Evolutionary conservation across 2,888 invertebrate species (phyloP).

Genomic region (Acanthosepion pharaonis): DNA sequence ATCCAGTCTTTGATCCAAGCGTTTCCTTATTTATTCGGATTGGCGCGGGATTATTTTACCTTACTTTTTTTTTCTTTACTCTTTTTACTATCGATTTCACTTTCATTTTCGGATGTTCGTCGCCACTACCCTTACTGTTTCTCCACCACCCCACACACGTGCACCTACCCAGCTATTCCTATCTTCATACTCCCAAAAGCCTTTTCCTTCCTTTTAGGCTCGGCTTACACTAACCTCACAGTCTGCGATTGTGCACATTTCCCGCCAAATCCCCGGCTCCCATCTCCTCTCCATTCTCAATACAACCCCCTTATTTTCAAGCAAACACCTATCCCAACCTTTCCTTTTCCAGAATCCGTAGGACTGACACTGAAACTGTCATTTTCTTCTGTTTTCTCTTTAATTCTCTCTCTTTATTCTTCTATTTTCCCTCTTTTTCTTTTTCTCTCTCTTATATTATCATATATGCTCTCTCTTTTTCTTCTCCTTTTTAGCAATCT

Average conservation of each 20-base stretch:
- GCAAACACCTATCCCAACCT: not conserved
- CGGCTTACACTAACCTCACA: conserved; percentile 23
- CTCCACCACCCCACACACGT: not conserved
- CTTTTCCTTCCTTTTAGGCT: conserved; percentile 25
- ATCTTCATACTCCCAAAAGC: conserved; percentile 8
- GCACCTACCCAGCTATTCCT: conserved; percentile 33
- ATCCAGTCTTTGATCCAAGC: not conserved
- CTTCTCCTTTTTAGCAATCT: not conserved
- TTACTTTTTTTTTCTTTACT: not conserved
- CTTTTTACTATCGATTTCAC: conserved; percentile 33
- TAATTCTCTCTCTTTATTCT: not conserved
- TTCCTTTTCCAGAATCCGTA: not conserved
- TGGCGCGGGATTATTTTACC: conserved; percentile 33
- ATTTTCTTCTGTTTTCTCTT: not conserved
- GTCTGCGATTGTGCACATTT: not conserved
- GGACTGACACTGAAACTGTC: not conserved
- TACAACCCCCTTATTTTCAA: not conserved
- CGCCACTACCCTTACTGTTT: not conserved
- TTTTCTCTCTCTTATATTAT: not conserved
- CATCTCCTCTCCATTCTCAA: not conserved
- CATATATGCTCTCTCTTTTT: not conserved
- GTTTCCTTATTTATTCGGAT: conserved; percentile 21
- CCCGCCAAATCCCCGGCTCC: not conserved
- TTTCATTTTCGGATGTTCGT: conserved; percentile 21
- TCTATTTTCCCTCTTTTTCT: not conserved